Conservation (phyloP, 2,888 invertebrate genomes). For the Boloria selene region DNA sequence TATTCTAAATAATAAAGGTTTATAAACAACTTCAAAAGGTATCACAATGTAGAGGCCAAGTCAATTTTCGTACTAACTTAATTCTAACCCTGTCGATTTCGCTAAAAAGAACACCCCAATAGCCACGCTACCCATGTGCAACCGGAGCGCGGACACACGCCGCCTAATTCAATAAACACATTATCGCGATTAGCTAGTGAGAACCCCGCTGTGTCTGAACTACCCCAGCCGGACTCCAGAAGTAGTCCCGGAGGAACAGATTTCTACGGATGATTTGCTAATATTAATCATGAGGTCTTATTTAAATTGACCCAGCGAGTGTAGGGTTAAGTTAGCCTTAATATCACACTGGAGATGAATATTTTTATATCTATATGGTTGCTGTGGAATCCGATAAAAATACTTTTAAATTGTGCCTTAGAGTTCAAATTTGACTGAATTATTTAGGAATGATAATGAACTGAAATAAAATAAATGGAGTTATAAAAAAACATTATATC, state of each 20-base stretch:
- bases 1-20: too few relatives aligned
- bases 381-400: too few relatives aligned
- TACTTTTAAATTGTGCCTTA: too few relatives aligned
- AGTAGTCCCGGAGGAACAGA: conserved; percentile 65
- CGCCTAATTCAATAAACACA: conserved; percentile 82
- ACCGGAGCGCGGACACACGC: conserved; percentile 71
- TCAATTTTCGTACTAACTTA: conserved; percentile 4
- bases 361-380: neutral
- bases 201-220: conserved; percentile 55
- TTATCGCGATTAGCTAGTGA: conserved; percentile 78
- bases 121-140: conserved; percentile 56
- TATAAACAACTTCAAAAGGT: neutral
- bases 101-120: conserved; percentile 24
- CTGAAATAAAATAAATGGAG: neutral
- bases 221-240: conserved; percentile 47
- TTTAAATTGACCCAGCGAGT: conserved; percentile 57
- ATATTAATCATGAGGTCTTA: conserved; percentile 71
- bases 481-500: too few relatives aligned
- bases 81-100: conserved; percentile 22
- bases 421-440: too few relatives aligned
- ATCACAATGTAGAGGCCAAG: conserved; percentile 5
- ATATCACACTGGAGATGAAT: conserved; percentile 3
- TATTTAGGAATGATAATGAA: neutral
- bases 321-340: conserved; percentile 39
- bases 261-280: conserved; percentile 66